Evolutionary conservation across 1,140 invertebrate species (phyloP).

Genomic region (Olivierus martensii): DNA sequence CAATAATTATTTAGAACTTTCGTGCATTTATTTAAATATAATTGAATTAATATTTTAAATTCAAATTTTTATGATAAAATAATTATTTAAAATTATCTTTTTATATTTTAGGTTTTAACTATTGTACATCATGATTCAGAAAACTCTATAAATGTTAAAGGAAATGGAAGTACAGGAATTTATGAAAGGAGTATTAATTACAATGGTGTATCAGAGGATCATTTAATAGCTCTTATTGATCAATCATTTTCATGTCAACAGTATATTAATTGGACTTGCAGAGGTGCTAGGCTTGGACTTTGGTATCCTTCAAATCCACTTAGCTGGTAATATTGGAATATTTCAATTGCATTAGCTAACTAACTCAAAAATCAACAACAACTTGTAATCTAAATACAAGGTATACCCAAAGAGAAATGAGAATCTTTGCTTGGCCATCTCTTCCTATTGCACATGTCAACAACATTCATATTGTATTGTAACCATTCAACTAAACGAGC

Average conservation of each 20-base stretch:
- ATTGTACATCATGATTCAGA: slow-evolving; percentile 22
- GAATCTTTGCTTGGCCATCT: too few relatives aligned
- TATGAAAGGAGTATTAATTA: slow-evolving; percentile 19
- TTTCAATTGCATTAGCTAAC: too few relatives aligned
- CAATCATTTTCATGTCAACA: slow-evolving; percentile 23
- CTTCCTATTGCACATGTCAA: too few relatives aligned
- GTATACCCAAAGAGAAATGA: too few relatives aligned
- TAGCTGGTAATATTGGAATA: slow-evolving; percentile 19
- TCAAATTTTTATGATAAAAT: too few relatives aligned
- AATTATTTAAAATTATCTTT: not conserved
- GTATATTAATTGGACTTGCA: slow-evolving; percentile 22
- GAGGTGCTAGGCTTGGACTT: slow-evolving; percentile 21
- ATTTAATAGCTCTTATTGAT: slow-evolving; percentile 20
- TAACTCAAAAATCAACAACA: too few relatives aligned
- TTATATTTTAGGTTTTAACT: slow-evolving; percentile 14
- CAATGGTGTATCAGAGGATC: not conserved
- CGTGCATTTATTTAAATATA: too few relatives aligned
- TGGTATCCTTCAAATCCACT: slow-evolving; percentile 19
- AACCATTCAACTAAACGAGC: too few relatives aligned
- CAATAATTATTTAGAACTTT: too few relatives aligned
- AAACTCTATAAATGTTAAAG: slow-evolving; percentile 9
- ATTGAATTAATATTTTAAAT: too few relatives aligned
- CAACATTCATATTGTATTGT: too few relatives aligned
- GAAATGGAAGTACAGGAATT: slow-evolving; percentile 19
- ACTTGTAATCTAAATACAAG: too few relatives aligned